These are phyloP conservation scores for Ascidia mentula DNA, from an alignment of 23 tunicate species.

Conservation along the genomic window DNA sequence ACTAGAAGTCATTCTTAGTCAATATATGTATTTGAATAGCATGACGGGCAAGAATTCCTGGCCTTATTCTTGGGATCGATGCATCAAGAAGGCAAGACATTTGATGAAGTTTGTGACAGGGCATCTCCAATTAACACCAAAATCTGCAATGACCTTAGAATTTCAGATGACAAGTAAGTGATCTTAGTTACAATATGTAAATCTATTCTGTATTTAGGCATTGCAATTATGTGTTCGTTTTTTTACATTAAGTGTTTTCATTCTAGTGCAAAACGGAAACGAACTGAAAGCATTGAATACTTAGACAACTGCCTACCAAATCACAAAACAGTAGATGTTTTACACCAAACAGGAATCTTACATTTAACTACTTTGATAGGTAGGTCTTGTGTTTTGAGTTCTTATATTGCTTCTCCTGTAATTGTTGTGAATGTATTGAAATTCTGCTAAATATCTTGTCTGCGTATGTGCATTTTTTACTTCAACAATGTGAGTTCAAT, in stretches of 20 bases:
- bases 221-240: too few relatives aligned
- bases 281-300: slow-evolving; percentile 38
- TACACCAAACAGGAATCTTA: slow-evolving; percentile 1
- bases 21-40: slow-evolving; percentile 26
- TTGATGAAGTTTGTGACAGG: not conserved
- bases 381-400: too few relatives aligned
- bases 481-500: too few relatives aligned
- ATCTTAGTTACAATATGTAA: too few relatives aligned
- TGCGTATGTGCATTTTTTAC: too few relatives aligned
- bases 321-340: slow-evolving; percentile 35
- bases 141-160: not conserved
- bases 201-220: too few relatives aligned
- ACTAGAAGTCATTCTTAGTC: too few relatives aligned
- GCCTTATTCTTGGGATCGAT: slow-evolving; percentile 73
- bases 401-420: too few relatives aligned
- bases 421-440: too few relatives aligned
- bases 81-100: slow-evolving; percentile 70
- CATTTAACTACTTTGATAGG: slow-evolving; percentile 44
- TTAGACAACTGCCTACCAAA: slow-evolving; percentile 39
- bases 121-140: not conserved
- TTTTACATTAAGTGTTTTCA: too few relatives aligned
- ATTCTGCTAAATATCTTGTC: too few relatives aligned
- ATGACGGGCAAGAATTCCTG: slow-evolving; percentile 88
- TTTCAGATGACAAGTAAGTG: not conserved
- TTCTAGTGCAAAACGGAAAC: slow-evolving; percentile 43